A percentile compares a stretch with the other conserved stretches of the same genome.
phyloP scores from a whole-genome alignment of 2,797 vertebrate genomes.

The Esox lucius region DNA sequence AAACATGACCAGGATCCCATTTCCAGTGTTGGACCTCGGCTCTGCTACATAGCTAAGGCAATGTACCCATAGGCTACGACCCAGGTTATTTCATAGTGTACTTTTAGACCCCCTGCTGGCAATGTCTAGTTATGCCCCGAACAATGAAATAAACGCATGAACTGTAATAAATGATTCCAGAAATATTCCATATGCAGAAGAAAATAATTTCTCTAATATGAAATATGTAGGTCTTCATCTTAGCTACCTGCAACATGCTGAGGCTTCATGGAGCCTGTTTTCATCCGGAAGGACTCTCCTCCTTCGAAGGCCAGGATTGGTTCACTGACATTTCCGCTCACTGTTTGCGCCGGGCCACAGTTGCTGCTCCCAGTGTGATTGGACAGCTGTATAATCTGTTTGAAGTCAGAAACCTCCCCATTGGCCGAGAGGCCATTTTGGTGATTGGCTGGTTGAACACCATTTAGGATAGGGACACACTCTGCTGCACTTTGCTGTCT shows the following conservation, averaged over 20 bases:
- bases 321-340: slow-evolving; percentile 58
- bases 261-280: slow-evolving; percentile 85
- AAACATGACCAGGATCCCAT: background rate
- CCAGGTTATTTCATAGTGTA: background rate
- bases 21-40: background rate
- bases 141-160: background rate
- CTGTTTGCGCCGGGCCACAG: slow-evolving; percentile 49
- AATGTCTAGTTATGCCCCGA: background rate
- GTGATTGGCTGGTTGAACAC: slow-evolving; percentile 78
- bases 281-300: slow-evolving; percentile 89
- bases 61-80: background rate
- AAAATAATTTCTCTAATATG: too few relatives aligned
- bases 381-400: slow-evolving; percentile 72
- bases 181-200: too few relatives aligned
- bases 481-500: slow-evolving; percentile 38
- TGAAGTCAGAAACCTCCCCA: slow-evolving; percentile 64
- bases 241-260: slow-evolving; percentile 88
- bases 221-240: background rate
- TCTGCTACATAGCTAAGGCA: background rate
- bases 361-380: slow-evolving; percentile 63
- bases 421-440: slow-evolving; percentile 88
- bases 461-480: slow-evolving; percentile 75
- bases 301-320: slow-evolving; percentile 85
- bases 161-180: too few relatives aligned
- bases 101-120: background rate